Evolutionary conservation across 1,140 invertebrate genomes (phyloP).

Genomic region (Drosophila ananassae): DNA sequence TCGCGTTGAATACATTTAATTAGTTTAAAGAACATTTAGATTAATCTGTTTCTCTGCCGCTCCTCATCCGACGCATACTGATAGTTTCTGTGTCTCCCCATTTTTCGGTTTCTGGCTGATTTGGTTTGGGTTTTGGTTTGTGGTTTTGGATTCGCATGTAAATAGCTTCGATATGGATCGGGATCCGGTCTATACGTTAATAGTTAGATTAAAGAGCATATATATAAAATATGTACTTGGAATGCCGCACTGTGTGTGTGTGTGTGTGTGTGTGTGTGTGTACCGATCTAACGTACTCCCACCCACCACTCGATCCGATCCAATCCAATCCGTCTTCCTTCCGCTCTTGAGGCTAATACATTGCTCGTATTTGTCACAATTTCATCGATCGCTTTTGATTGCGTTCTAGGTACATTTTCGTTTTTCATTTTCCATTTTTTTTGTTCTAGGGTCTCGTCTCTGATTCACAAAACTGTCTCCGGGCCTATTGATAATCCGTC

Average conservation of each 20-base stretch:
- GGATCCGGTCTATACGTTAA: conserved; percentile 47
- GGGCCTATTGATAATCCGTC: conserved; percentile 32
- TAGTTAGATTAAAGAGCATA: conserved; percentile 65
- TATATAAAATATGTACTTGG: conserved; percentile 81
- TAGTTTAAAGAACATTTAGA: conserved; percentile 82
- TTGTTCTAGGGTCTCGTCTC: conserved; percentile 45
- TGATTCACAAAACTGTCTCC: conserved; percentile 25
- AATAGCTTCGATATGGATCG: conserved; percentile 51
- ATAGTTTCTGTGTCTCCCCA: conserved; percentile 39
- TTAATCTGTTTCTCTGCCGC: conserved; percentile 52
- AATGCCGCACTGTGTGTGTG: conserved; percentile 39
- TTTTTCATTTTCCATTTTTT: conserved; percentile 6
- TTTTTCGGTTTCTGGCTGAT: conserved; percentile 5
- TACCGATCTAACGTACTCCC: conserved; percentile 3
- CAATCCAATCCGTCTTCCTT: conserved; percentile 8
- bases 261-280: conserved; percentile 17
- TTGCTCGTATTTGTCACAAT: conserved; percentile 77
- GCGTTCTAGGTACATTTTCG: conserved; percentile 77
- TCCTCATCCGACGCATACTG: conserved; percentile 26
- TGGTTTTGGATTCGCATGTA: conserved; percentile 37
- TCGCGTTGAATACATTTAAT: conserved; percentile 82
- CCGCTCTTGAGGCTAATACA: conserved; percentile 19
- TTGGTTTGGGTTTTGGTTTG: conserved; percentile 8
- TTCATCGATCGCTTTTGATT: conserved; percentile 77
- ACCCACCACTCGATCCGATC: neutral